Percentiles rank a stretch among this genome's conserved stretches.
Conservation (phyloP, 2,888 invertebrate genomes). For the Tromatobia lineatoria region DNA sequence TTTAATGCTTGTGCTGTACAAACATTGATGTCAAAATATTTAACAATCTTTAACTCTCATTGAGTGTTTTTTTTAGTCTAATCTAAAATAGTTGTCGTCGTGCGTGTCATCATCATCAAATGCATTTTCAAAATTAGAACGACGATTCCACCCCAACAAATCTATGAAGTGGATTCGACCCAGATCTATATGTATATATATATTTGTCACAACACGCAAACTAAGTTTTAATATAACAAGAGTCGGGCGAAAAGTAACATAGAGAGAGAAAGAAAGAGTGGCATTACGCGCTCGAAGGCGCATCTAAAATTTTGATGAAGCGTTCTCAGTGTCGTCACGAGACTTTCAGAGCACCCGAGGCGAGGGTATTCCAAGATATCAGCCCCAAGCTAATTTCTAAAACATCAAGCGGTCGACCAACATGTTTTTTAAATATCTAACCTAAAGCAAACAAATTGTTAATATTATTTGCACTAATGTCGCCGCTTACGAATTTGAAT, state of each 20-base stretch:
- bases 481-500: not conserved
- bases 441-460: not conserved
- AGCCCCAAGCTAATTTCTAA: not conserved
- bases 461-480: not conserved
- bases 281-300: conserved; percentile 27
- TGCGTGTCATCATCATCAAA: not conserved
- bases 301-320: conserved; percentile 70
- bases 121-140: conserved; percentile 7
- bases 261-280: not conserved
- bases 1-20: not conserved
- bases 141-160: not conserved
- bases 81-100: not conserved
- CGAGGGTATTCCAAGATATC: too few species aligned
- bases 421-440: not conserved
- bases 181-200: not conserved
- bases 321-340: conserved; percentile 33
- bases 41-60: not conserved
- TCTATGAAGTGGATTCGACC: not conserved
- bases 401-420: not conserved
- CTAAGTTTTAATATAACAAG: conserved; percentile 1
- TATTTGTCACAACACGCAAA: conserved; percentile 10
- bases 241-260: not conserved
- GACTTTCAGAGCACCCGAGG: not conserved
- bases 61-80: not conserved
- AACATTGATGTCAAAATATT: not conserved